These are phyloP conservation scores for Autographa pulchrina DNA, from an alignment of 2,888 invertebrate species.

Conservation along the genomic window DNA sequence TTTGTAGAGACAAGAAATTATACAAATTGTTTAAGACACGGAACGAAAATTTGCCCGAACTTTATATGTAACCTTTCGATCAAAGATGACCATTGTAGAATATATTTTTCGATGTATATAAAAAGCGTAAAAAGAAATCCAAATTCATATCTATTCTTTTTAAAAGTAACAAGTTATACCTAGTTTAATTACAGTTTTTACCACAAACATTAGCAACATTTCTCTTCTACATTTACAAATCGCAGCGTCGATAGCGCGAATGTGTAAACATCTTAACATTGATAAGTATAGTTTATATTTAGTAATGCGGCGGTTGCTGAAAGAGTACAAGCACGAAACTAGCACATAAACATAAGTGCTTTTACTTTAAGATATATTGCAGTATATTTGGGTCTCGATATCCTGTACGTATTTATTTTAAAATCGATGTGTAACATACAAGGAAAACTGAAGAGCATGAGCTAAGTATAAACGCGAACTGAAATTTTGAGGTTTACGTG, in stretches of 20 bases:
- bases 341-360: slow-evolving; percentile 51
- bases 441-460: not conserved
- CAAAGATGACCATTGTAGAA: no score
- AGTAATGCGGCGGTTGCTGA: slow-evolving; percentile 33
- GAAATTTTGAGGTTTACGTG: no score
- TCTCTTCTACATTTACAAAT: slow-evolving; percentile 3
- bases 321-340: slow-evolving; percentile 51
- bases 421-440: not conserved
- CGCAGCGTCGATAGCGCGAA: slow-evolving; percentile 10
- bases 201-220: not conserved
- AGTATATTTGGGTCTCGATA: slow-evolving; percentile 32
- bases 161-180: not conserved
- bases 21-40: no score
- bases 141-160: not conserved
- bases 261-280: slow-evolving; percentile 40
- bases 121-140: not conserved
- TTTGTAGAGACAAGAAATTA: no score
- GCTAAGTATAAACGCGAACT: no score
- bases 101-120: no score
- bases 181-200: not conserved
- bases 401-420: not conserved
- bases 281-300: slow-evolving; percentile 46
- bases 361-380: slow-evolving; percentile 28
- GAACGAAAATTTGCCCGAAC: no score
- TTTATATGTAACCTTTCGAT: no score